phyloP scores from a whole-genome alignment of 1,140 invertebrate genomes.

The Ladona fulva region DNA sequence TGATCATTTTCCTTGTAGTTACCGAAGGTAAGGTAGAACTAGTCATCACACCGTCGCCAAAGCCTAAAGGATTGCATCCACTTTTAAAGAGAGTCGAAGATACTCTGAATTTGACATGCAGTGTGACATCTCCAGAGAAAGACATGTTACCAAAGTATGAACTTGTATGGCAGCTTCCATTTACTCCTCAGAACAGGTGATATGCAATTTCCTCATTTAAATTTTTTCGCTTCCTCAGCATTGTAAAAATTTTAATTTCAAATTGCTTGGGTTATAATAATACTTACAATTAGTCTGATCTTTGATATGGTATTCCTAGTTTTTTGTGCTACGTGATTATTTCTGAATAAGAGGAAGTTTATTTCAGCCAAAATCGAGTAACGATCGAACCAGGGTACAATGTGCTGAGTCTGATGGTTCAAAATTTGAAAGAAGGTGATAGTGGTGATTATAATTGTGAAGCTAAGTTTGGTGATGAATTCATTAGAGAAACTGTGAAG shows the following conservation, averaged over 20 bases:
- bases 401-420: conserved; percentile 27
- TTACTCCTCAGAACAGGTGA: neutral
- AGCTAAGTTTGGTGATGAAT: conserved; percentile 24
- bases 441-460: conserved; percentile 32
- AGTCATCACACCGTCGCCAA: neutral
- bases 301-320: neutral
- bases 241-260: neutral
- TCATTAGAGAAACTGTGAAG: conserved; percentile 24
- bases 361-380: conserved; percentile 23
- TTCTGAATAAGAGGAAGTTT: neutral
- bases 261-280: neutral
- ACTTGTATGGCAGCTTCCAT: neutral
- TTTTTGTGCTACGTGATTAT: neutral
- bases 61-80: neutral
- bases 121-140: conserved; percentile 16
- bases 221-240: neutral
- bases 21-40: neutral
- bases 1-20: neutral
- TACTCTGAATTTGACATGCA: conserved; percentile 26
- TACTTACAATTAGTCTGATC: neutral
- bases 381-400: conserved; percentile 21
- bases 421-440: conserved; percentile 30
- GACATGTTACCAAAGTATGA: neutral
- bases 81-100: conserved; percentile 18
- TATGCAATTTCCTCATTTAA: neutral